Conservation (phyloP, 2,888 invertebrate species). For the Hoplodrina ambigua region DNA sequence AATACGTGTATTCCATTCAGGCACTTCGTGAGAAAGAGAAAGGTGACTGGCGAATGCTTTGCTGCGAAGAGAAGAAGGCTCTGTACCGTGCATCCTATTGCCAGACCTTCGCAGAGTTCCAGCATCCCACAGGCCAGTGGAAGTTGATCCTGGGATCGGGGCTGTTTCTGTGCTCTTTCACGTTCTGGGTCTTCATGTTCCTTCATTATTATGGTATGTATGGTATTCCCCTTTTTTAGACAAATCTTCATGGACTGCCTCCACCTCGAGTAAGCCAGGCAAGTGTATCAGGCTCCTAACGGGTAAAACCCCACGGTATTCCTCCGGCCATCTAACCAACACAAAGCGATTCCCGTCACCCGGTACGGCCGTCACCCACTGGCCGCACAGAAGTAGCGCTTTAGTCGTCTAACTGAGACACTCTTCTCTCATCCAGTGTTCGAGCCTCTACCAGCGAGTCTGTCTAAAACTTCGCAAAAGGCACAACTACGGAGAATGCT, state of each 20-base stretch:
- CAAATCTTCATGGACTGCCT: too few relatives aligned
- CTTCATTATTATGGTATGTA: conserved; percentile 90
- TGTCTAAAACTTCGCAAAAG: conserved; percentile 92
- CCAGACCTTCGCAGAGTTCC: conserved; percentile 97
- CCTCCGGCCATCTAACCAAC: too few relatives aligned
- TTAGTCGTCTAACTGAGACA: too few relatives aligned
- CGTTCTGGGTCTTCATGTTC: conserved; percentile 90
- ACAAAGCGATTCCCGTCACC: too few relatives aligned
- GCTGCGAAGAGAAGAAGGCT: conserved; percentile 97
- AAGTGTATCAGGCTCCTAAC: too few relatives aligned
- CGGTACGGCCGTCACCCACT: too few relatives aligned
- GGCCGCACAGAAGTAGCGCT: too few relatives aligned
- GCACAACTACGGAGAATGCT: conserved; percentile 95
- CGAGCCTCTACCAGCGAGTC: conserved; percentile 91
- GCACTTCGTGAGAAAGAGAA: conserved; percentile 97
- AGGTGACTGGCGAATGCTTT: conserved; percentile 97
- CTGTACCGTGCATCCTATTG: conserved; percentile 98
- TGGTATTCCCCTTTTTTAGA: background rate
- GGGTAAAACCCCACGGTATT: too few relatives aligned
- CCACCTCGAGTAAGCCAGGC: too few relatives aligned
- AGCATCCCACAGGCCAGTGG: conserved; percentile 96
- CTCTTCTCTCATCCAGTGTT: conserved; percentile 79
- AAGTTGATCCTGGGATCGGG: conserved; percentile 92
- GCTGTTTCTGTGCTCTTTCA: conserved; percentile 82
- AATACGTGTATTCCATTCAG: conserved; percentile 72